Base-by-base conservation (phyloP, 2,797 vertebrate species). In the Heteromormyrus szaboi region DNA sequence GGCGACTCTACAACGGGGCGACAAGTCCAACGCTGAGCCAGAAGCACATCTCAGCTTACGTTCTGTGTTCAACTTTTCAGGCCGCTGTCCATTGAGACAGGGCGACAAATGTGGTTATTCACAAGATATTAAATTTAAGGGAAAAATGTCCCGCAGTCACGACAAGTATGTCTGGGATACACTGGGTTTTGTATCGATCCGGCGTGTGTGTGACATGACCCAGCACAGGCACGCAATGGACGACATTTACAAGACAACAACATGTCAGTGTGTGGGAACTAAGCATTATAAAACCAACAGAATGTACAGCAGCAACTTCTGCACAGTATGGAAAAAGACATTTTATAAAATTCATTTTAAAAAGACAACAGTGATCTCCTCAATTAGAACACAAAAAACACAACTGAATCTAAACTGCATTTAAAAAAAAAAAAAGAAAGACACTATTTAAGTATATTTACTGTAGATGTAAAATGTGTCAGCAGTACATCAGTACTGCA, bases 41-140 rank as follows among this genome's bases (percentile, higher is more conserved):
- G 48, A 46, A 90, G 90, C 11, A 87, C 59, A 88, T 90, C 90
- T 88, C 88, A 76, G 50, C 50, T 87, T 62, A 56, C 17, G 19
- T 46, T 87, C 86, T 88, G 19, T 56, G 44, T 37, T 37, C 2
- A 79, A 81, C 65, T 29, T 83, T 87, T 33, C 46, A 88, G 46
- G 65, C 50, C 14, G n/a, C 8, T 17, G 62, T 90, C 88, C 91
- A 72, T 79, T 90, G 90, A 91, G 62, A 62, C 29, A 68, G 44
- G 65, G 87, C 90, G 90, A 93, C 91, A 92, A 93, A 93, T 91
- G 65, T 85, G 90, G 88, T 89, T 91, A 89, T 94, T 93, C 89
- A 92, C 86, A 51, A 59, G 91, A 93, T 93, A 93, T 94, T 94
- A 76, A 88, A 94, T 95, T 94, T 89, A 79, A 91, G 65, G 87